Conservation (phyloP, 1,140 invertebrate species). For the Metaphire vulgaris region DNA sequence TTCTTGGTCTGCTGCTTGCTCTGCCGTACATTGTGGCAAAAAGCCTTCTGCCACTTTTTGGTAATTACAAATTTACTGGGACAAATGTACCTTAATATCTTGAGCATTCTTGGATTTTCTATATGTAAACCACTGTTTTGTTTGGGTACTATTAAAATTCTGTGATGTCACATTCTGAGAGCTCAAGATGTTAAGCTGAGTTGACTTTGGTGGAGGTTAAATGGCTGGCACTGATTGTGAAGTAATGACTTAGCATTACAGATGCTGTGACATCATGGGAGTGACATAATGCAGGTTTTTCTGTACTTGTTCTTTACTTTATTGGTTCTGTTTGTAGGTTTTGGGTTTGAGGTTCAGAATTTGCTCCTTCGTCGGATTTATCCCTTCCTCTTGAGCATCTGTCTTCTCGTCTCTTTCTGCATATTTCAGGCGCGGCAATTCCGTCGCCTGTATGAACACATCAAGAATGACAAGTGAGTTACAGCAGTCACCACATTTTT, state of each 20-base stretch:
- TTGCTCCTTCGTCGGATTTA: constrained; percentile 80
- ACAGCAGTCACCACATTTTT: neutral
- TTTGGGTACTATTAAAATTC: no score
- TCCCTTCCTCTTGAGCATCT: constrained; percentile 72
- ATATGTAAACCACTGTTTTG: no score
- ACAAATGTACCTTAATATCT: no score
- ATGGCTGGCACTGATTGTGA: no score
- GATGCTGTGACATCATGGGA: neutral
- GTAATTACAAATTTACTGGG: no score
- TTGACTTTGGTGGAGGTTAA: no score
- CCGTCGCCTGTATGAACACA: constrained; percentile 89
- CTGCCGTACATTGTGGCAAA: constrained; percentile 79
- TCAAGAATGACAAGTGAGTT: constrained; percentile 92
- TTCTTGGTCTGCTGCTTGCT: constrained; percentile 76
- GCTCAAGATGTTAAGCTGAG: no score
- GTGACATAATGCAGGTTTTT: neutral
- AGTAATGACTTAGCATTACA: no score
- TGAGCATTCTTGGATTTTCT: no score
- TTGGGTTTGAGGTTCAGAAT: constrained; percentile 65
- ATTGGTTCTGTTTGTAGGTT: no score
- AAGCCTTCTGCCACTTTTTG: constrained; percentile 70
- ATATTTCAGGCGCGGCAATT: constrained; percentile 80
- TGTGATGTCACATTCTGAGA: no score
- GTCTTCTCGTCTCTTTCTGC: constrained; percentile 63
- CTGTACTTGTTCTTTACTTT: constrained; percentile 31